These are phyloP conservation scores for Agrypnia vestita DNA, from an alignment of 1,140 invertebrate species.

Conservation along the genomic window DNA sequence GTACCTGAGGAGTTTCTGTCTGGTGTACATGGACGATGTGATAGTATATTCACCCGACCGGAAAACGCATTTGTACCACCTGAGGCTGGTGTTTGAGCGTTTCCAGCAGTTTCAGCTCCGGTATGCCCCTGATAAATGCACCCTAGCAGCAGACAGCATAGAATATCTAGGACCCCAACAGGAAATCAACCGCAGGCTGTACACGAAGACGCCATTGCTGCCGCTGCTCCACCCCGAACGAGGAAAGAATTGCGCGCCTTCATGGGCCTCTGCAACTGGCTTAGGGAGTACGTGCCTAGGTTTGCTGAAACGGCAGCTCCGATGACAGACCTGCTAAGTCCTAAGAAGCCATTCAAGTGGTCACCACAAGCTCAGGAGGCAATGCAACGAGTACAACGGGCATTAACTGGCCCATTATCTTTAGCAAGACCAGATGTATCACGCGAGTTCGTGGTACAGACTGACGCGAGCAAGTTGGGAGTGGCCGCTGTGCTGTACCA, in stretches of 20 bases:
- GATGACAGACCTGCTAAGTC: too few species aligned
- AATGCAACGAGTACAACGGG: too few species aligned
- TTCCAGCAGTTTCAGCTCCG: neutral
- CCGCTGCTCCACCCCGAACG: too few species aligned
- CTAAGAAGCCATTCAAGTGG: too few species aligned
- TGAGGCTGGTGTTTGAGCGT: constrained; percentile 21
- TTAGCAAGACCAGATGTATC: too few species aligned
- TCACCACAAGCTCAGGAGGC: too few species aligned
- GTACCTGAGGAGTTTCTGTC: neutral
- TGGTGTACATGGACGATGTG: constrained; percentile 14
- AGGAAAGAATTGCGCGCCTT: too few species aligned
- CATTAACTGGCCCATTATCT: too few species aligned
- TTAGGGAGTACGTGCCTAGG: neutral
- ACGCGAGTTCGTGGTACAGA: too few species aligned
- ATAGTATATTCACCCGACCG: neutral
- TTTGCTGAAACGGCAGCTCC: too few species aligned
- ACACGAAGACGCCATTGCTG: neutral
- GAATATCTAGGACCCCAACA: neutral
- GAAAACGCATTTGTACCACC: neutral
- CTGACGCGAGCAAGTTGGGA: too few species aligned
- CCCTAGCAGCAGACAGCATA: neutral
- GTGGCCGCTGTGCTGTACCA: too few species aligned
- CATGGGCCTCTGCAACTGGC: constrained; percentile 19
- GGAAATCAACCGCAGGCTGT: neutral
- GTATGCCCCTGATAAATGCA: neutral